A percentile compares a stretch with the other conserved stretches of the same genome.
phyloP scores from a whole-genome alignment of 1,140 invertebrate genomes.

The Drosophila persimilis region DNA sequence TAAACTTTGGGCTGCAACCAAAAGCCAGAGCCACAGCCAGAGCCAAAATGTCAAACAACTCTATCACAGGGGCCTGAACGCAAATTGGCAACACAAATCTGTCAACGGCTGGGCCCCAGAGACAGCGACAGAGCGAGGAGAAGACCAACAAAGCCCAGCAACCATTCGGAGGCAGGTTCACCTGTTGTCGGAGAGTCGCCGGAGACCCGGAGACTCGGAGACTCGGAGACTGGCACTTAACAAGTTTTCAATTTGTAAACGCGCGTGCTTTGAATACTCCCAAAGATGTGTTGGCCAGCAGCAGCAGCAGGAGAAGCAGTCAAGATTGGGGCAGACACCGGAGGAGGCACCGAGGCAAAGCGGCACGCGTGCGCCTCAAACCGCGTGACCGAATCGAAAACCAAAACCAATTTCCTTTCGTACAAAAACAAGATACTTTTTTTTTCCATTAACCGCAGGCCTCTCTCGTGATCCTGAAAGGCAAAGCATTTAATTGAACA shows the following conservation, averaged over 20 bases:
- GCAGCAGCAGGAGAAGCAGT: constrained; percentile 6
- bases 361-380: constrained; percentile 41
- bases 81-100: constrained; percentile 76
- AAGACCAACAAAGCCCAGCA: constrained; percentile 31
- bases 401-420: constrained; percentile 31
- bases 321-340: constrained; percentile 28
- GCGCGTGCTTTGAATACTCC: constrained; percentile 78
- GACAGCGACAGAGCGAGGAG: constrained; percentile 1
- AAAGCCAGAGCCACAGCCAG: constrained; percentile 9
- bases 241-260: constrained; percentile 81
- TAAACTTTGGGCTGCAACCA: constrained; percentile 58
- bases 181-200: constrained; percentile 53
- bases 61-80: constrained; percentile 60
- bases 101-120: constrained; percentile 43
- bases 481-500: constrained; percentile 12
- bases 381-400: neutral
- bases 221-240: constrained; percentile 55
- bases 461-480: neutral
- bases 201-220: constrained; percentile 35
- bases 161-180: constrained; percentile 34
- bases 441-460: constrained; percentile 34
- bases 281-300: constrained; percentile 25
- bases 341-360: constrained; percentile 42
- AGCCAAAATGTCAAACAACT: constrained; percentile 70
- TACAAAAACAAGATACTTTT: constrained; percentile 2